phyloP scores from a whole-genome alignment of 2,113 vertebrate genomes.

The Daphoenositta chrysoptera region DNA sequence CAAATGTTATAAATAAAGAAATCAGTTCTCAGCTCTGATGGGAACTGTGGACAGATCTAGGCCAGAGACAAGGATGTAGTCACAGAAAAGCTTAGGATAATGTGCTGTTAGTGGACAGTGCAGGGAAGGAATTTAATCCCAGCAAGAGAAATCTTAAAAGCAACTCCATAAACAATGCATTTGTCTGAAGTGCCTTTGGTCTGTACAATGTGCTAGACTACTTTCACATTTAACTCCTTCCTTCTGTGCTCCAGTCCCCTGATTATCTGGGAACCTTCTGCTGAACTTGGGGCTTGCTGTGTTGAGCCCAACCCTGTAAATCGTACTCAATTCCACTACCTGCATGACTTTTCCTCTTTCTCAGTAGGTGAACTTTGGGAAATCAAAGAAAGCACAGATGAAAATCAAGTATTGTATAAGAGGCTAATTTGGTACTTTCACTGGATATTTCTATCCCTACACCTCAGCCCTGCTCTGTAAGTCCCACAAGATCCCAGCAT shows the following conservation, averaged over 20 bases:
- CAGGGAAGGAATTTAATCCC: background rate
- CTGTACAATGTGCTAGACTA: background rate
- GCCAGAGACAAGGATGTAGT: background rate
- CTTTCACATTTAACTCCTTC: background rate
- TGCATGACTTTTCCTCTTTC: background rate
- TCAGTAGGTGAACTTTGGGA: background rate
- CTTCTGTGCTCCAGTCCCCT: background rate
- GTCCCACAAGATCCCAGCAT: background rate
- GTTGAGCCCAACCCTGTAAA: fast-evolving
- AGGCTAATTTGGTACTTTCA: background rate
- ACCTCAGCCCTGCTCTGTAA: background rate
- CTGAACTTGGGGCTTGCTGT: background rate
- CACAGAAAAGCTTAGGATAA: background rate
- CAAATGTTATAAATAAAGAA: background rate
- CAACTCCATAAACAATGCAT: background rate
- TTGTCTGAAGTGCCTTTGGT: background rate
- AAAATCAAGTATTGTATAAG: background rate
- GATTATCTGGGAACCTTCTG: background rate
- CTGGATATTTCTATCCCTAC: background rate
- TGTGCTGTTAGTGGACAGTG: background rate
- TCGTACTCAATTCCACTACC: fast-evolving
- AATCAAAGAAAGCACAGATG: background rate
- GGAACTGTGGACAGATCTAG: background rate
- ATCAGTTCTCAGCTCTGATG: background rate
- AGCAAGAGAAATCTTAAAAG: background rate